These are phyloP conservation scores for Polyergus mexicanus DNA, from an alignment of 1,140 invertebrate genomes.

Conservation along the genomic window DNA sequence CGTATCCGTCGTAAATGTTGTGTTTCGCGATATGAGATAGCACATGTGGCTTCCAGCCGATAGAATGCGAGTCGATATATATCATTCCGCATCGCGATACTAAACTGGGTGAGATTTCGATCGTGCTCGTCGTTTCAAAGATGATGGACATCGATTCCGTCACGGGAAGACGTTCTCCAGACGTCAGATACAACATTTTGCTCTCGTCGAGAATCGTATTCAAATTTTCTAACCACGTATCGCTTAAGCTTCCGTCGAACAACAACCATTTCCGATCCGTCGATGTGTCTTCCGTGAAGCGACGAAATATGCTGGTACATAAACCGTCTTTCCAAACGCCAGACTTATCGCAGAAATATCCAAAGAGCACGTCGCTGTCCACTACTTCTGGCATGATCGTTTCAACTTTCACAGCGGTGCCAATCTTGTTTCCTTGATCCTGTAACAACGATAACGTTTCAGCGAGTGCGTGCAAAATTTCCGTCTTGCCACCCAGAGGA, in stretches of 20 bases:
- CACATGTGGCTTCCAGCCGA: slow-evolving; percentile 83
- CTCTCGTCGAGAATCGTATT: slow-evolving; percentile 90
- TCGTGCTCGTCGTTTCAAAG: slow-evolving; percentile 90
- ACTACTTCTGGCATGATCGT: slow-evolving; percentile 90
- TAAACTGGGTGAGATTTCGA: slow-evolving; percentile 88
- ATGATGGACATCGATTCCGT: slow-evolving; percentile 88
- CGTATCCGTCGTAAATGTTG: slow-evolving; percentile 67
- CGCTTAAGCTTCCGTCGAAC: slow-evolving; percentile 90
- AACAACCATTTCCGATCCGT: slow-evolving; percentile 87
- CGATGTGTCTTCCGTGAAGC: slow-evolving; percentile 74
- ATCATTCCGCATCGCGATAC: slow-evolving; percentile 91
- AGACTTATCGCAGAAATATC: slow-evolving; percentile 88
- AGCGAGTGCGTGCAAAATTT: slow-evolving; percentile 85
- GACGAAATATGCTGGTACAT: slow-evolving; percentile 83
- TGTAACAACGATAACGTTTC: slow-evolving; percentile 86
- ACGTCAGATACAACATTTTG: slow-evolving; percentile 87
- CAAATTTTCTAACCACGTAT: slow-evolving; percentile 90
- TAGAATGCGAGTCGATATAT: slow-evolving; percentile 87
- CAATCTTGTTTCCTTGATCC: slow-evolving; percentile 75
- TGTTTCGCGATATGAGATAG: slow-evolving; percentile 79
- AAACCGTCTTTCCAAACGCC: slow-evolving; percentile 90
- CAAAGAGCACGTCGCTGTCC: slow-evolving; percentile 89
- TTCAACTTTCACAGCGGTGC: slow-evolving; percentile 84
- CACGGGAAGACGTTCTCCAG: slow-evolving; percentile 89
- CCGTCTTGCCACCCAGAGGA: slow-evolving; percentile 88